Evolutionary conservation across 2,797 vertebrate genomes (phyloP).

Genomic region (Tragelaphus oryx): DNA sequence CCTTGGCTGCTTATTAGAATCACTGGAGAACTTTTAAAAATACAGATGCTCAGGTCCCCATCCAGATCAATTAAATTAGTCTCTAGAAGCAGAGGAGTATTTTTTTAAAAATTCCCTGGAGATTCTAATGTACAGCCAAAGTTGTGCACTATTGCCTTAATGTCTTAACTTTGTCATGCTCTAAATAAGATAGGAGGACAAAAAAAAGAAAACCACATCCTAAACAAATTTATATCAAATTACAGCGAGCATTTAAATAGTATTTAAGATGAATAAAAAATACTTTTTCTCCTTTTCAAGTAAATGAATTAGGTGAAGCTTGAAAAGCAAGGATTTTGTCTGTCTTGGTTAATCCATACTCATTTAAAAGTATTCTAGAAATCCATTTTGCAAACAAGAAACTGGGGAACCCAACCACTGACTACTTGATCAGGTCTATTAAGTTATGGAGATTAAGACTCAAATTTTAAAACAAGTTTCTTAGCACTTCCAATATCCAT

Average conservation of each 20-base stretch:
- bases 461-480: background rate
- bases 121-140: background rate
- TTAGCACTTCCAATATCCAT: background rate
- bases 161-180: background rate
- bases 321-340: background rate
- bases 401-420: background rate
- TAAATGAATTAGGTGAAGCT: conserved; percentile 10
- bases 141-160: background rate
- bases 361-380: background rate
- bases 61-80: background rate
- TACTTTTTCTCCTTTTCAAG: background rate
- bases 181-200: background rate
- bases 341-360: background rate
- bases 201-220: background rate
- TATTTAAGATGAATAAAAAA: conserved; percentile 14
- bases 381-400: conserved; percentile 30
- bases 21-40: background rate
- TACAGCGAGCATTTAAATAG: background rate
- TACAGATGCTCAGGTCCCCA: background rate
- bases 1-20: background rate
- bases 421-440: background rate
- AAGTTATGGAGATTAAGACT: background rate
- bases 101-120: background rate
- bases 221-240: background rate
- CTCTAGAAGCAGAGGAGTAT: background rate